A percentile compares a stretch with the other conserved stretches of the same genome.
These are phyloP conservation scores for Callimico goeldii DNA, from an alignment of 2,797 vertebrate species.

Conservation along the genomic window DNA sequence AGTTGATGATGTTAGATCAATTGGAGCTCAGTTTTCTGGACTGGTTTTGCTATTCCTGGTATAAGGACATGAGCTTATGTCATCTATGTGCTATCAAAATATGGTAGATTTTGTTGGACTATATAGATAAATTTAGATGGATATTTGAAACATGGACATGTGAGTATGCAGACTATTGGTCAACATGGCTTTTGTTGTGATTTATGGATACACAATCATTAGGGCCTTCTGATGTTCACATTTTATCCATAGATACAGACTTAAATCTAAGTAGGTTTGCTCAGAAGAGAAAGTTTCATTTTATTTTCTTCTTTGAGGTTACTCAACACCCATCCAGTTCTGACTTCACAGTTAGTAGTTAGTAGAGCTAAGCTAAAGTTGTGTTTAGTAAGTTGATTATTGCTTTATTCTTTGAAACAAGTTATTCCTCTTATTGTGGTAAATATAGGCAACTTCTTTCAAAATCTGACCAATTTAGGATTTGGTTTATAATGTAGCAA, in stretches of 20 bases:
- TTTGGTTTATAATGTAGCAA: conserved; percentile 31
- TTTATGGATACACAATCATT: not conserved
- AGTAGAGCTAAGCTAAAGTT: not conserved
- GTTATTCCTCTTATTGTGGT: not conserved
- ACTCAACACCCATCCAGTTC: not conserved
- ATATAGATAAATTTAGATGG: not conserved
- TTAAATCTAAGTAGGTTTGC: not conserved
- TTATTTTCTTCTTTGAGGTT: not conserved
- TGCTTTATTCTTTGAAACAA: not conserved
- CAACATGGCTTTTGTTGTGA: not conserved
- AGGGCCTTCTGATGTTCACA: not conserved
- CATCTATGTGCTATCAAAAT: not conserved
- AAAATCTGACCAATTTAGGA: not conserved
- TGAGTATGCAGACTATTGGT: not conserved
- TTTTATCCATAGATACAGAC: not conserved
- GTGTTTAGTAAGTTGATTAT: conserved; percentile 28
- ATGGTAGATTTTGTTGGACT: not conserved
- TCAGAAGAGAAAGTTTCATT: not conserved
- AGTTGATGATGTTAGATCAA: not conserved
- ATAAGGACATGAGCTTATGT: not conserved
- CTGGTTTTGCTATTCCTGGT: not conserved
- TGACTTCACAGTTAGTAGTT: not conserved
- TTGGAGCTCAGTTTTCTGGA: not conserved
- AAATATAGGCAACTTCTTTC: not conserved
- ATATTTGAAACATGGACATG: not conserved